Evolutionary conservation across 2,888 invertebrate genomes (phyloP).

Genomic region (Dasypogon diadema): DNA sequence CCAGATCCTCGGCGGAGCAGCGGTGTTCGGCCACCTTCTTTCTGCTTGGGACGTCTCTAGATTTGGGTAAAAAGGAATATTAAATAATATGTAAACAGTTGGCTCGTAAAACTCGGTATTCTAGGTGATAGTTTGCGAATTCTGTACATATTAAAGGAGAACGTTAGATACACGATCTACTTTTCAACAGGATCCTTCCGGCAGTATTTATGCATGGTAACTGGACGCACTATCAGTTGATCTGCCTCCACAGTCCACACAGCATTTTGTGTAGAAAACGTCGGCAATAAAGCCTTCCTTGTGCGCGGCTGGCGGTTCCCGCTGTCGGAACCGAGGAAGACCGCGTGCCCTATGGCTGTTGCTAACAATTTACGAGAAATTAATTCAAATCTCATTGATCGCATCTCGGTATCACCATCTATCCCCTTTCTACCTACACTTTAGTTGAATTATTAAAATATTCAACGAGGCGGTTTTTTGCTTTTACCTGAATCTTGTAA

Average conservation of each 20-base stretch:
- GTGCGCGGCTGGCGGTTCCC: neutral
- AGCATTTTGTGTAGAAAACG: constrained; percentile 18
- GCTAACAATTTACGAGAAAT: constrained; percentile 52
- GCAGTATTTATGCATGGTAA: constrained; percentile 40
- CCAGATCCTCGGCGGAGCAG: too few relatives aligned
- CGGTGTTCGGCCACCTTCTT: neutral
- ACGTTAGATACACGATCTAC: constrained; percentile 42
- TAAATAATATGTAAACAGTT: neutral
- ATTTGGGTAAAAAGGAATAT: too few relatives aligned
- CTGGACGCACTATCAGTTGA: constrained; percentile 27
- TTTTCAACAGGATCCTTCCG: constrained; percentile 32
- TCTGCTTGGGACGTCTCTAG: neutral
- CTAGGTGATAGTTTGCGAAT: neutral
- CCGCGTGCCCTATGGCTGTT: constrained; percentile 46
- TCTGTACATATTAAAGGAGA: constrained; percentile 17
- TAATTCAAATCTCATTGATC: constrained; percentile 52
- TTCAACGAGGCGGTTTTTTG: constrained; percentile 14
- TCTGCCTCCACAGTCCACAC: neutral
- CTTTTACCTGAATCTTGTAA: neutral
- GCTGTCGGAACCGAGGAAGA: constrained; percentile 6
- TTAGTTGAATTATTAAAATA: constrained; percentile 47
- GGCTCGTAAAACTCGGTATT: neutral
- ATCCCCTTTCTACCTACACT: constrained; percentile 44
- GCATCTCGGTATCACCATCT: constrained; percentile 44
- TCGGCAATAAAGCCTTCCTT: constrained; percentile 18